These are phyloP conservation scores for Pachydiplax longipennis DNA, from an alignment of 2,888 invertebrate genomes.

Conservation along the genomic window DNA sequence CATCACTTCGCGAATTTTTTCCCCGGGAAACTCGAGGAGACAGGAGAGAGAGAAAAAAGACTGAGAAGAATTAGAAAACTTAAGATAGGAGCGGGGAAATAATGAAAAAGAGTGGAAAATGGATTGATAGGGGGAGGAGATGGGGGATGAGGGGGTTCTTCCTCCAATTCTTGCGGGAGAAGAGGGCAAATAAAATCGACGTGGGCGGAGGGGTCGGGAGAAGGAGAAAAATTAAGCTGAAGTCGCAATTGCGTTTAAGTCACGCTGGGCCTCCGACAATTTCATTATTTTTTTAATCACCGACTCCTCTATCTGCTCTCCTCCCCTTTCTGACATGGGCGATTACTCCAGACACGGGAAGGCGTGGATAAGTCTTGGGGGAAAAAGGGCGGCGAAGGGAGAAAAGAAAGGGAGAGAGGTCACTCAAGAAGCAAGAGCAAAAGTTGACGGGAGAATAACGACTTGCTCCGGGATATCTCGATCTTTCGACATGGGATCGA, in stretches of 20 bases:
- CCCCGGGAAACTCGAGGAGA: neutral
- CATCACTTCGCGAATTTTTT: neutral
- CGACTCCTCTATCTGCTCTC: constrained; percentile 32
- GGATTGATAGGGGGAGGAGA: constrained; percentile 27
- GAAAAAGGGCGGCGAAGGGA: neutral
- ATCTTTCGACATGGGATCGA: too few species aligned
- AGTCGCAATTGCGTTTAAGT: constrained; percentile 48
- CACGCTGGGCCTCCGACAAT: constrained; percentile 46
- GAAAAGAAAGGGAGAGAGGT: neutral
- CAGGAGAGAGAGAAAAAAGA: neutral
- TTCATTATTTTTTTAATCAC: constrained; percentile 49
- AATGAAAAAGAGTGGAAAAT: constrained; percentile 23
- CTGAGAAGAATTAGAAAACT: constrained; percentile 31
- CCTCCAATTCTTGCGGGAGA: neutral
- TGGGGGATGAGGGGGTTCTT: neutral
- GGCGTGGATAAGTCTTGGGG: neutral
- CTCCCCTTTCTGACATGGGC: constrained; percentile 1
- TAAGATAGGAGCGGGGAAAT: neutral
- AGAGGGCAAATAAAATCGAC: neutral
- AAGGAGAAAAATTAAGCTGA: constrained; percentile 35
- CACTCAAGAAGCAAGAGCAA: neutral
- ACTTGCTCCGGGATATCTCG: neutral
- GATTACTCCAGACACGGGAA: constrained; percentile 32
- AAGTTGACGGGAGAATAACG: neutral
- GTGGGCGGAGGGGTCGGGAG: neutral